Evolutionary conservation across 1,140 invertebrate genomes (phyloP), one percentile per base, ranked within the genome.

Genomic region (Drosophila mauritiana): DNA sequence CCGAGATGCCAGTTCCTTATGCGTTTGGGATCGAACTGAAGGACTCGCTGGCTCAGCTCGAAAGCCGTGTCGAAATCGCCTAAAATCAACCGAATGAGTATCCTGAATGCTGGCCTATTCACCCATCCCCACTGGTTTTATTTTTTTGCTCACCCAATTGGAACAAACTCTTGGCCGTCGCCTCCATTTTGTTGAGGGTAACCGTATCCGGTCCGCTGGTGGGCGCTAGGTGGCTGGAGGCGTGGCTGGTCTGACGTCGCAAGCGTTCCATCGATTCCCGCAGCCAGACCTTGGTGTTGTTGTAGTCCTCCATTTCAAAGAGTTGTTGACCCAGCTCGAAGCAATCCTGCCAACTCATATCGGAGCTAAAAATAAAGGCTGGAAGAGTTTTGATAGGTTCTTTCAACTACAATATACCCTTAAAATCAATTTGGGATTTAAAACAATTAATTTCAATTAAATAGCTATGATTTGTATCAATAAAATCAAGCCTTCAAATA

Each of bases 221-320:
- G 36, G 62, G 48, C 17, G 25, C 4, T 1, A 27, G 15, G 13
- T 43, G 55, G 36, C 95, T 79, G 94, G 94, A 43, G 15, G 46
- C 67, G 52, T 34, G 8, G 55, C 10, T 58, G 22, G 39, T 63
- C 13, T 80, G 76, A 22, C 80, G 84, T 40, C 93, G 93, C 7
- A 94, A 85, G 42, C 95, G 93, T 42, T 94, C 93, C 78, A 98
- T 94, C 8, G 98, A 96, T 93, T 98, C 97, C 58, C 95, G 94
- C 97, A 99, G 98, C 98, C 98, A 99, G 39, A 97, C 92, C 6
- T 97, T 95, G 0, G 98, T 97, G 91, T 99, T 98, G 89, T 97
- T 97, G 92, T 96, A 98, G 93, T 99, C 98, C 40, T 96, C 96
- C 80, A 96, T 95, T 92, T 97, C 97, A 93, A 99, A 99, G 20